A percentile compares a stretch with the other conserved stretches of the same genome.
phyloP scores from a whole-genome alignment of 2,113 vertebrate genomes.

The Larimichthys polyactis region DNA sequence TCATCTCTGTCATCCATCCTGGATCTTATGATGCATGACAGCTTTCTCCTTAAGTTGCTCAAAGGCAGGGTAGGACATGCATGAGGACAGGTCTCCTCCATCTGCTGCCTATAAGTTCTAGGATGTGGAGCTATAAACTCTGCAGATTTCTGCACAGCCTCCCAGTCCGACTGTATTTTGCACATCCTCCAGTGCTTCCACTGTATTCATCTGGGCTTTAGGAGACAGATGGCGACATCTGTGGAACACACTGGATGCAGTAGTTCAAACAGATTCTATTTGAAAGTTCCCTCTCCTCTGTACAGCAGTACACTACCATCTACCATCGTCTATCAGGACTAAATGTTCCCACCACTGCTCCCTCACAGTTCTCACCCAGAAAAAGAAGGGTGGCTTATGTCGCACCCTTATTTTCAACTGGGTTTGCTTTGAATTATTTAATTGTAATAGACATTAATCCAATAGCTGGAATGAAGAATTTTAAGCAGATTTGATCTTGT shows the following conservation, averaged over 20 bases:
- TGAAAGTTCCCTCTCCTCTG: constrained; percentile 7
- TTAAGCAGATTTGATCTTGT: neutral
- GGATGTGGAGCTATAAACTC: constrained; percentile 1
- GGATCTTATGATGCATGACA: constrained; percentile 5
- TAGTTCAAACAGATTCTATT: constrained; percentile 26
- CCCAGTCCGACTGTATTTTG: neutral
- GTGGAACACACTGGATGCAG: constrained; percentile 32
- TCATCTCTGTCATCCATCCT: constrained; percentile 3
- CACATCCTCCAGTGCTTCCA: constrained; percentile 2
- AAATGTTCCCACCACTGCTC: constrained; percentile 6
- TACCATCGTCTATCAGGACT: constrained; percentile 7
- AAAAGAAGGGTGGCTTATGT: constrained; percentile 2
- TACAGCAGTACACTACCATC: neutral
- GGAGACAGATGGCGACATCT: constrained; percentile 48
- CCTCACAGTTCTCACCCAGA: constrained; percentile 15
- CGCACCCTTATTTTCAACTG: neutral
- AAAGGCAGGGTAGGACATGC: neutral
- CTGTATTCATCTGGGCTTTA: constrained; percentile 23
- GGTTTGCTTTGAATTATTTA: constrained; percentile 2
- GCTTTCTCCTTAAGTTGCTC: neutral
- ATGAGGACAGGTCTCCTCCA: neutral
- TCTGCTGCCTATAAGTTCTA: constrained; percentile 14
- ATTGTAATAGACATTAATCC: neutral
- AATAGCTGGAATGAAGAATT: neutral
- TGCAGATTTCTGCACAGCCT: constrained; percentile 3